Base-by-base conservation (phyloP, 64 coral and sea anemone genomes). In the Pocillopora damicornis region DNA sequence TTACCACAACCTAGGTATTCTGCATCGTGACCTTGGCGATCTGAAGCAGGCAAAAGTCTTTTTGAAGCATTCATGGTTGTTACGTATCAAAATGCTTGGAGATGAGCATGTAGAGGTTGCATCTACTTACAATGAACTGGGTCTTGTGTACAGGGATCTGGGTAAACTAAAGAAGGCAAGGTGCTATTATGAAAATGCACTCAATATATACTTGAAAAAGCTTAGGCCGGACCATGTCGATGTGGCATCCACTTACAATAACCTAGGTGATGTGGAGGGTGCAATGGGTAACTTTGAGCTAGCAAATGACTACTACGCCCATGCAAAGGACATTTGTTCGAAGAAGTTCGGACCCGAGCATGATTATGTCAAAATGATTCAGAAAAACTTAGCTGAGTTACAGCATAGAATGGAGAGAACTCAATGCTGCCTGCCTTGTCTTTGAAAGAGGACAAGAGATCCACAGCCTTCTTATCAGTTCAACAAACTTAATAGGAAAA, bases 191-290 rank as follows among this genome's bases (percentile, higher is more conserved):
- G 1, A 73, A 20, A 8, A 1, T n/a, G 42, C 75, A 20, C 67
- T 59, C 17, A 16, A n/a, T 45, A 22, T 59, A 20, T 11, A 59
- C 10, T 35, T 74, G 23, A 58, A 58, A 36, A 35, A 68, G 82
- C 34, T 69, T 37, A 11, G 66, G 35, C 69, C 35, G 61, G 42
- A 37, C 11, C 35, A 56, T 57, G 14, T 58, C 26, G 36, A 76
- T 87, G 73, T 87, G 13, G 86, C 86, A 76, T 20, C 45, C 20
- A 17, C n/a, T 6, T 76, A 87, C 22, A 76, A 87, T 75, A 57
- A 78, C 76, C 18, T 78, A 58, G 76, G 36, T 60, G 11, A 16
- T 16, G 57, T 76, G 14, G 17, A 75, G 15, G 15, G 17, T 13
- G n/a, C 75, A 18, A 11, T 61, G 35, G 86, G 86, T 61, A 73